Base-by-base conservation (phyloP, 1,140 invertebrate species). In the Pseudomyrmex gracilis region DNA sequence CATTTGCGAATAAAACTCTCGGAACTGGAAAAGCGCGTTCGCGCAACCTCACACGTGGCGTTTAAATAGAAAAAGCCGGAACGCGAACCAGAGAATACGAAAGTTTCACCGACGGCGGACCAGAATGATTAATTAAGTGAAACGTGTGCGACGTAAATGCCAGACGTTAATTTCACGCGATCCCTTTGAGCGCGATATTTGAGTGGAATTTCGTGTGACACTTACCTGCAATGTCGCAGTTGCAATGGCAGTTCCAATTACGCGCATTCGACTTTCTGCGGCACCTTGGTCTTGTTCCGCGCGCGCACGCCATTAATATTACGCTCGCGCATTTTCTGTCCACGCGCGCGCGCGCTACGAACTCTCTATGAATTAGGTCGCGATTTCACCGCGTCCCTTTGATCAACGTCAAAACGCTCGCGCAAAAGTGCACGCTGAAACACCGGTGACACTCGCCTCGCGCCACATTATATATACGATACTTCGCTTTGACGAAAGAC, bases 221-320 rank as follows among this genome's bases (percentile, higher is more conserved):
- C 82, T 88, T 88, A 87, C 20, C 55, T 60, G 22, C 82, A 58
- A 34, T 34, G 43, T 34, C 74, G 77, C 76, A 51, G 67, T 34
- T 45, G 60, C 73, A 78, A 77, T 85, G 83, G 74, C 73, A 64
- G 63, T 58, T 83, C 64, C 74, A 88, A 73, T 89, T 87, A 82
- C 76, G 55, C 55, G 49, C 82, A 80, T 87, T 82, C 45, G 71
- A 70, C 71, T 78, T 85, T 82, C 83, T 78, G 55, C 34, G 71
- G 20, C 66, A 58, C 84, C 71, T 20, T 63, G 51, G 24, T 83
- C 60, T 43, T 73, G 66, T 24, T 47, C 45, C 20, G 47, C 24
- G 57, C 24, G 57, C 64, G 20, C 4, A 49, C 61, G 63, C 73
- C 74, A 85, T 86, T 85, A 57, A 67, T 86, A 86, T 63, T 0